These are phyloP conservation scores for Ceyx cyanopectus DNA, from an alignment of 2,113 vertebrate species.

Conservation along the genomic window DNA sequence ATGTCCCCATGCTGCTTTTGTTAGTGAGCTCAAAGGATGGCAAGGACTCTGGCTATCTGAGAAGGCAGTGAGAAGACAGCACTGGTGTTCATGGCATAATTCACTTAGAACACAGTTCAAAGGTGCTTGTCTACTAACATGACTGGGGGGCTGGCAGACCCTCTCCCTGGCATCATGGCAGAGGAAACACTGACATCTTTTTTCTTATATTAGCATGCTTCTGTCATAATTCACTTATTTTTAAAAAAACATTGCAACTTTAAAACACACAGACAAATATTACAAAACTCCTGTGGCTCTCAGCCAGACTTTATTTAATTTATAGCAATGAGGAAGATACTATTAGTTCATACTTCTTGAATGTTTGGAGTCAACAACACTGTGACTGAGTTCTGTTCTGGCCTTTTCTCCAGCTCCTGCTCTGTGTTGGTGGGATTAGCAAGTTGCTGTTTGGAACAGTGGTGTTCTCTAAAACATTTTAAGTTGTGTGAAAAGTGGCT, in stretches of 20 bases:
- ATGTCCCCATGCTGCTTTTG: not conserved
- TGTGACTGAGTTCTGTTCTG: not conserved
- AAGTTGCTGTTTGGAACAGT: not conserved
- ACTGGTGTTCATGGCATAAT: not conserved
- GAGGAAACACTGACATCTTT: not conserved
- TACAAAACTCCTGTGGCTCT: not conserved
- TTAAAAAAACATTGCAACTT: not conserved
- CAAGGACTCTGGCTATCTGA: not conserved
- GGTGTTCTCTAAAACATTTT: not conserved
- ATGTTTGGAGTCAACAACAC: not conserved
- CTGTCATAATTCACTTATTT: not conserved
- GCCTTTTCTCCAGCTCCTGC: not conserved
- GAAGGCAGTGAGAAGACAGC: not conserved
- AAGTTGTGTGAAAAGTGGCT: not conserved
- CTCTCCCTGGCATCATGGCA: not conserved
- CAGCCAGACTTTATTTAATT: not conserved
- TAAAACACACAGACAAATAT: not conserved
- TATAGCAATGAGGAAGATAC: not conserved
- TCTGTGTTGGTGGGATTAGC: not conserved
- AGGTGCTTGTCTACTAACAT: not conserved
- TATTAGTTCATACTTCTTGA: not conserved
- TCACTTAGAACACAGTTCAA: not conserved
- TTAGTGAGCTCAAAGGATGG: not conserved
- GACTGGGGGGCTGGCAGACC: not conserved
- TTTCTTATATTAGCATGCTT: not conserved